Base-by-base conservation (phyloP, 2,888 invertebrate species). In the Amphipyra tragopoginis region DNA sequence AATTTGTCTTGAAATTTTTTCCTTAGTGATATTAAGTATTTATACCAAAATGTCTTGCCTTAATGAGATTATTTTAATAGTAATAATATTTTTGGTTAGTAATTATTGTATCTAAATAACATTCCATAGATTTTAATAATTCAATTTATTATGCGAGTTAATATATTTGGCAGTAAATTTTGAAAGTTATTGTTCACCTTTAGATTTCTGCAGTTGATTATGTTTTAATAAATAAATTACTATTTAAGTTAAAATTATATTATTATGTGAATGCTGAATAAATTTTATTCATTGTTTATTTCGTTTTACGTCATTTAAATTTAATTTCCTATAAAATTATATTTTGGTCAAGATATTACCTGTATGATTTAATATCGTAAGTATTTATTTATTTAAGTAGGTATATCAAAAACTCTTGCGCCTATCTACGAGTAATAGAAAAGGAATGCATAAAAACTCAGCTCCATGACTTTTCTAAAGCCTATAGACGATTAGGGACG, bases 201-300 rank as follows among this genome's bases (percentile, higher is more conserved):
- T 42, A 52, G n/a, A n/a, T n/a, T n/a, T 42, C 43, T 50, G 40
- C 45, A 45, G 50, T 49, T 61, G 26, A 65, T 48, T 50, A 33
- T 38, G 9, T 75, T 58, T 51, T n/a, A 45, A 42, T 45, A 39
- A 56, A 56, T 40, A 51, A 52, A 55, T 50, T 36, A 75, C 59
- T 59, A 6, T 60, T 21, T 57, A 51, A 59, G 49, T 50, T 45
- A 47, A 44, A 49, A 40, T 66, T 51, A 61, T 57, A 48, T 45
- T 60, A 56, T 54, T 58, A 53, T 65, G 29, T 47, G 21, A 64
- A 62, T 74, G 52, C 63, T 81, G 57, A 87, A 88, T 89, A 88
- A 87, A 88, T 73, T 78, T 78, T 83, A 81, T 84, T 77, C 53
- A 82, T 77, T 78, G 81, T 89, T 88, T 59, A 48, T 40, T 57